Conservation (phyloP, 2,888 invertebrate species). For the Diarsia mendica region DNA sequence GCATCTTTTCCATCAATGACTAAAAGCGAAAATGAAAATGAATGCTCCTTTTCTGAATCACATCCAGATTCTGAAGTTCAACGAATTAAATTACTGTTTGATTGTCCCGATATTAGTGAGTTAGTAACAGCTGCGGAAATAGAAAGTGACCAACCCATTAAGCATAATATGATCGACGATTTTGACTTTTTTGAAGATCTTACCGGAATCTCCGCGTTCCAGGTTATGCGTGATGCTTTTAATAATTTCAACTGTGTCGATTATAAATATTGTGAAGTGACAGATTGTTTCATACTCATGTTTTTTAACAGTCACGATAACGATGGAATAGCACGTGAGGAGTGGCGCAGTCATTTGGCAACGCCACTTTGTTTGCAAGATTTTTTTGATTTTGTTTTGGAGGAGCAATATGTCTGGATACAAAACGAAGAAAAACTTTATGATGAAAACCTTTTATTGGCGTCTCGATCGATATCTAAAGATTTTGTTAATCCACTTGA, state of each 20-base stretch:
- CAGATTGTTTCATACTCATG: constrained; percentile 84
- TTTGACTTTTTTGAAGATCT: constrained; percentile 86
- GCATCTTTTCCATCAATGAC: constrained; percentile 77
- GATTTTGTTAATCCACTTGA: constrained; percentile 71
- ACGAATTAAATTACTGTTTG: constrained; percentile 79
- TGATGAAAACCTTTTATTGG: constrained; percentile 72
- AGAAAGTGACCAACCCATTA: constrained; percentile 75
- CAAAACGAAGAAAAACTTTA: constrained; percentile 82
- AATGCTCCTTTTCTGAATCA: constrained; percentile 44
- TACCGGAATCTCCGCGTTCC: constrained; percentile 76
- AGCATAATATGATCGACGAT: constrained; percentile 83
- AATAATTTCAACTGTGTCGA: constrained; percentile 84
- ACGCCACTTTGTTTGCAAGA: constrained; percentile 89
- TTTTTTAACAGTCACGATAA: constrained; percentile 84
- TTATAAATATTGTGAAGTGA: constrained; percentile 87
- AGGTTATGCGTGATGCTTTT: constrained; percentile 81
- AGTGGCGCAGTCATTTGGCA: constrained; percentile 85
- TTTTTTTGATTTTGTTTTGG: constrained; percentile 88
- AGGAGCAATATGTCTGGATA: constrained; percentile 88
- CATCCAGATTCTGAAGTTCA: constrained; percentile 68
- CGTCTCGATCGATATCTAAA: constrained; percentile 73
- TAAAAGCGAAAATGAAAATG: constrained; percentile 72
- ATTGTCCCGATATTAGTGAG: constrained; percentile 86
- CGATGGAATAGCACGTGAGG: constrained; percentile 82
- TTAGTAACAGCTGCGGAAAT: constrained; percentile 85